Percentiles rank a stretch among this genome's conserved stretches.
These are phyloP conservation scores for Leptothorax acervorum DNA, from an alignment of 2,888 invertebrate species.

Conservation along the genomic window DNA sequence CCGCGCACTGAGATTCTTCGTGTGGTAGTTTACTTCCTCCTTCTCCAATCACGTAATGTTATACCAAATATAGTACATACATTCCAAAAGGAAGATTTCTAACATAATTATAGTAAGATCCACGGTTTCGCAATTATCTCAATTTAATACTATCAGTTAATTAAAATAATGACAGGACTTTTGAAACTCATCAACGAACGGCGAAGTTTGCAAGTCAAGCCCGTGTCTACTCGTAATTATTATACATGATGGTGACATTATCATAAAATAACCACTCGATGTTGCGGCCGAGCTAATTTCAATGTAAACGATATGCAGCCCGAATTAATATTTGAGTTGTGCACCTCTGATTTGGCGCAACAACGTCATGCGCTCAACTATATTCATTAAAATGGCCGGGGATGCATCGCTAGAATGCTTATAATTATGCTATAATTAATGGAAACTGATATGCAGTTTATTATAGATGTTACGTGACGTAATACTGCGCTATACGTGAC, in stretches of 20 bases:
- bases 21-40: slow-evolving; percentile 1
- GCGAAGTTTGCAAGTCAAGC: slow-evolving; percentile 23
- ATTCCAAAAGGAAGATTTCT: background rate
- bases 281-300: slow-evolving; percentile 36
- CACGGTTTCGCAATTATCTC: background rate
- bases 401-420: slow-evolving; percentile 42
- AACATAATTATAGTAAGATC: background rate
- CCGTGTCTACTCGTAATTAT: background rate
- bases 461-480: slow-evolving; percentile 50
- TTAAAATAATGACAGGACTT: slow-evolving; percentile 11
- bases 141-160: background rate
- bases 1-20: background rate
- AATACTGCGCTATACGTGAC: slow-evolving; percentile 42
- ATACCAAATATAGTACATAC: background rate
- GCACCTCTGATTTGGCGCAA: slow-evolving; percentile 33
- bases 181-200: background rate
- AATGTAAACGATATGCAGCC: slow-evolving; percentile 32
- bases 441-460: slow-evolving; percentile 51
- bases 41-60: slow-evolving; percentile 5
- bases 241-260: slow-evolving; percentile 19
- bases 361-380: slow-evolving; percentile 8
- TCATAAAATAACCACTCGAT: slow-evolving; percentile 40
- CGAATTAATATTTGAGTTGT: slow-evolving; percentile 52
- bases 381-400: slow-evolving; percentile 40
- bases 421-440: slow-evolving; percentile 51